Conservation (phyloP, 2,888 invertebrate genomes). For the Augiades crinisus region DNA sequence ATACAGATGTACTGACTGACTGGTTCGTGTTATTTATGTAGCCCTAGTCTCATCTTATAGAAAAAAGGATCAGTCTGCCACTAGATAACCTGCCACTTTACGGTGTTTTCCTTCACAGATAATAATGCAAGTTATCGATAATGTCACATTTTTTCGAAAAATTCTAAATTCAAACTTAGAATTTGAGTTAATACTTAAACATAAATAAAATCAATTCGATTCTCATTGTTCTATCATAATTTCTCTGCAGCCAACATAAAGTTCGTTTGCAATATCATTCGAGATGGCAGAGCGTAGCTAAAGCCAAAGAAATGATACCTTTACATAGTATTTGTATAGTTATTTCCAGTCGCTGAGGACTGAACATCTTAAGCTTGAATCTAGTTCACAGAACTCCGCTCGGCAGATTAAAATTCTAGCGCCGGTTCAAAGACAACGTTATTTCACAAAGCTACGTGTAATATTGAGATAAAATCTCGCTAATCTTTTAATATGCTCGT, state of each 20-base stretch:
- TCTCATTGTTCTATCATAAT: background rate
- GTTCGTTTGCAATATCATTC: background rate
- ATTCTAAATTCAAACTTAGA: no score
- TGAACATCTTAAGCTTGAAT: constrained; percentile 9
- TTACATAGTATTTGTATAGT: constrained; percentile 3
- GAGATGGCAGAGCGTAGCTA: background rate
- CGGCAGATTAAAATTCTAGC: constrained; percentile 16
- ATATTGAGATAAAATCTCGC: constrained; percentile 9
- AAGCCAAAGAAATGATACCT: constrained; percentile 8
- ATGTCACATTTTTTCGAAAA: no score
- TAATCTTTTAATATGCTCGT: background rate
- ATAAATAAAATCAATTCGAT: background rate
- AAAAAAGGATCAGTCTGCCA: no score
- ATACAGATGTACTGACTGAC: no score
- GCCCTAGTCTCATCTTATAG: no score
- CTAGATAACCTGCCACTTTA: no score
- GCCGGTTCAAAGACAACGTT: background rate
- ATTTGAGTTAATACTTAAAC: no score
- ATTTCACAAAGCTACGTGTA: constrained; percentile 9
- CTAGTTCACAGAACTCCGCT: constrained; percentile 11
- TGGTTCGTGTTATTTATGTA: no score
- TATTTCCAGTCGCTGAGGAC: constrained; percentile 3
- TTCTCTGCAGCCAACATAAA: background rate
- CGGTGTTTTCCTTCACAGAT: no score
- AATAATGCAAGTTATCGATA: no score